Conservation (phyloP, 2,113 vertebrate species). For the Sander vitreus region DNA sequence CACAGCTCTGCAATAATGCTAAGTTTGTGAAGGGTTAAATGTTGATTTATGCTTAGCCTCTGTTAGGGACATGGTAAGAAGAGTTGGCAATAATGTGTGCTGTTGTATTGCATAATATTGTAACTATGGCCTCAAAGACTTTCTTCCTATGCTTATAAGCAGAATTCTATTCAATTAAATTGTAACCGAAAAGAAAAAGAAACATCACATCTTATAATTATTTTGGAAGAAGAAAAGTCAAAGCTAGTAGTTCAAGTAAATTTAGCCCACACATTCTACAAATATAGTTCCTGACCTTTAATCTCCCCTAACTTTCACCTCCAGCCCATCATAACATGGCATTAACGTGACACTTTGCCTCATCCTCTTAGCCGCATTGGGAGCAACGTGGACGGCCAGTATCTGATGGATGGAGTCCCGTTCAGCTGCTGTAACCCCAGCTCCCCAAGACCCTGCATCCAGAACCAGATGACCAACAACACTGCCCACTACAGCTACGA, state of each 20-base stretch:
- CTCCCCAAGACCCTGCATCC: slow-evolving; percentile 97
- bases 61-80: not conserved
- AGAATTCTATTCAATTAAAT: not conserved
- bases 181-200: not conserved
- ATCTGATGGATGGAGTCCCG: slow-evolving; percentile 94
- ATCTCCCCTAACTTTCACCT: slow-evolving; percentile 10
- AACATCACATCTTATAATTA: not conserved
- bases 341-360: slow-evolving; percentile 32
- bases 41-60: not conserved
- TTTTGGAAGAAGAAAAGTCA: not conserved
- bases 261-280: not conserved
- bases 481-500: slow-evolving; percentile 98
- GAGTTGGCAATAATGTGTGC: no score
- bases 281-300: slow-evolving; percentile 5
- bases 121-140: not conserved
- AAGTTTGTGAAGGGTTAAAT: not conserved
- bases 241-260: not conserved
- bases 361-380: slow-evolving; percentile 89
- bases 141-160: not conserved
- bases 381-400: slow-evolving; percentile 96
- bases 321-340: slow-evolving; percentile 13
- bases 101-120: no score
- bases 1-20: not conserved
- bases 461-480: slow-evolving; percentile 96
- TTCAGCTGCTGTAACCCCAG: slow-evolving; percentile 99